A percentile compares a stretch with the other conserved stretches of the same genome.
Conservation (phyloP, 2,113 vertebrate species). For the Mustela nigripes region DNA sequence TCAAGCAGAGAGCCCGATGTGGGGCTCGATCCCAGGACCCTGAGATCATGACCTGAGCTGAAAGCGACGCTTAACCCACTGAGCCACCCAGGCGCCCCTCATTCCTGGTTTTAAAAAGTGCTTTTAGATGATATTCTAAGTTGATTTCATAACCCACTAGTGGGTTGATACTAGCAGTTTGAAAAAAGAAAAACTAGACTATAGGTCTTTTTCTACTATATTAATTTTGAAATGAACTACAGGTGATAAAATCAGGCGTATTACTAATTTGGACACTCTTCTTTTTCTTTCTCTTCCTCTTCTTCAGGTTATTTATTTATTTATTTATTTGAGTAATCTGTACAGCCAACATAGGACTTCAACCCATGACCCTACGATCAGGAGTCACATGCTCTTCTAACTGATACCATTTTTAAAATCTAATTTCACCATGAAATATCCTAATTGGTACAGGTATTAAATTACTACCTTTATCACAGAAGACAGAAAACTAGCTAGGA, state of each 20-base stretch:
- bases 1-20: too few relatives aligned
- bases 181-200: not conserved
- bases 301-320: not conserved
- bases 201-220: not conserved
- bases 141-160: not conserved
- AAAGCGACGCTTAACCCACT: too few relatives aligned
- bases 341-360: not conserved
- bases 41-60: too few relatives aligned
- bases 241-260: not conserved
- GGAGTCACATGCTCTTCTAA: not conserved
- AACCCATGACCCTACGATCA: not conserved
- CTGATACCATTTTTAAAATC: not conserved
- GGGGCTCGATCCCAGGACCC: too few relatives aligned
- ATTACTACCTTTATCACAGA: not conserved
- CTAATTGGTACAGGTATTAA: not conserved
- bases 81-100: too few relatives aligned
- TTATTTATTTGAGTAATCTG: not conserved
- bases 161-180: not conserved
- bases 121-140: not conserved
- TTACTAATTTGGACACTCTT: not conserved
- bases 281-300: not conserved
- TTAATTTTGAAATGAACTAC: conserved; percentile 33
- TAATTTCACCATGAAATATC: not conserved
- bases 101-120: conserved; percentile 14
- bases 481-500: not conserved